Conservation (phyloP, 2,797 vertebrate species). For the Trematomus bernacchii region DNA sequence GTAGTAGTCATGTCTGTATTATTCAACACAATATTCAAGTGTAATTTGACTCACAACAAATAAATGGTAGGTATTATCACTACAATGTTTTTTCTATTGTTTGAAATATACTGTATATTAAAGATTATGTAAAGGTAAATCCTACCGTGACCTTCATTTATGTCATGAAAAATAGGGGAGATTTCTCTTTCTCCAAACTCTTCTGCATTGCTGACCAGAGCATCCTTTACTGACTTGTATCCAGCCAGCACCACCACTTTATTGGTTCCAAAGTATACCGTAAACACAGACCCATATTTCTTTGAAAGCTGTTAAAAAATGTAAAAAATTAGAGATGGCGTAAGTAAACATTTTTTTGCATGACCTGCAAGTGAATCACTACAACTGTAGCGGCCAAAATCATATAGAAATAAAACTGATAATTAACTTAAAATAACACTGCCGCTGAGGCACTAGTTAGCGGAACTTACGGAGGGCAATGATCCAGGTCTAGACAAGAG, state of each 20-base stretch:
- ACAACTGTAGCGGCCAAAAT: background rate
- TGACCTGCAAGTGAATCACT: background rate
- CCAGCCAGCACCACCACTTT: slow-evolving; percentile 82
- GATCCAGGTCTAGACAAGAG: no score
- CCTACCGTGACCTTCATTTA: slow-evolving; percentile 71
- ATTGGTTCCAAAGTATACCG: slow-evolving; percentile 70
- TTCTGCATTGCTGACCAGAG: slow-evolving; percentile 73
- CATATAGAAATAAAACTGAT: no score
- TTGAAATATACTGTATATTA: background rate
- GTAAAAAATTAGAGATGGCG: background rate
- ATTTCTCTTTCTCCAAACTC: slow-evolving; percentile 79
- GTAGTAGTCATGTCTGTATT: background rate
- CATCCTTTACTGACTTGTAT: slow-evolving; percentile 78
- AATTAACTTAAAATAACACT: no score
- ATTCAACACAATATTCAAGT: background rate
- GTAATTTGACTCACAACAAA: background rate
- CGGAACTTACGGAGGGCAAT: no score
- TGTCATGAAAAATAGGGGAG: slow-evolving; percentile 52
- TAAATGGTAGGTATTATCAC: background rate
- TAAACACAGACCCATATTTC: slow-evolving; percentile 78
- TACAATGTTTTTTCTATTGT: background rate
- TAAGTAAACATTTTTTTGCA: background rate
- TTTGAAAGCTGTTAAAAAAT: slow-evolving; percentile 72
- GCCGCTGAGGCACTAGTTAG: no score
- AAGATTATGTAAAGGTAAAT: background rate